Percentiles rank a stretch among this genome's conserved stretches.
phyloP scores from a whole-genome alignment of 2,888 invertebrate species.

The Adelphocoris suturalis region DNA sequence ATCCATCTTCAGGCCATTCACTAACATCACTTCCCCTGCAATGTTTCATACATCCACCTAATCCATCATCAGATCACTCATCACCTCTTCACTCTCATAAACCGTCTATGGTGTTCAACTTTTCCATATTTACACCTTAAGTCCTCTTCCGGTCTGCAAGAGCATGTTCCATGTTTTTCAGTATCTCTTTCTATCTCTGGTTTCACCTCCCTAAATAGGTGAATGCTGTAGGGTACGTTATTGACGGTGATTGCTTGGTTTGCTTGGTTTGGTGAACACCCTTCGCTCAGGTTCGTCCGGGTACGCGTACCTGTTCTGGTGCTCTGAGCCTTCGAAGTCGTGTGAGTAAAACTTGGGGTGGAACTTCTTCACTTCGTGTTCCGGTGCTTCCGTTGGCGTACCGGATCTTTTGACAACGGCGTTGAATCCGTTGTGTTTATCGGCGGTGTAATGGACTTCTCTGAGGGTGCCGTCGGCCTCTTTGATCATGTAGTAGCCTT shows the following conservation, averaged over 20 bases:
- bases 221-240: not conserved
- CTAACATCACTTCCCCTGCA: too few relatives aligned
- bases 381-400: slow-evolving; percentile 49
- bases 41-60: too few relatives aligned
- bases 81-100: too few relatives aligned
- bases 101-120: too few relatives aligned
- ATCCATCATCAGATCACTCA: too few relatives aligned
- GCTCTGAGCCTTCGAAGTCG: not conserved
- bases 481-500: slow-evolving; percentile 79
- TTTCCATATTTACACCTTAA: too few relatives aligned
- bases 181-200: too few relatives aligned
- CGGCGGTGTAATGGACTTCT: slow-evolving; percentile 45
- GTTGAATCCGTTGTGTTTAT: slow-evolving; percentile 15
- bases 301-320: slow-evolving; percentile 10
- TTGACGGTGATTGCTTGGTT: not conserved
- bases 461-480: slow-evolving; percentile 76
- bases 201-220: too few relatives aligned
- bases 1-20: too few relatives aligned
- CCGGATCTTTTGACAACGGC: slow-evolving; percentile 76
- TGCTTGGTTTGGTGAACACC: not conserved
- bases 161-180: too few relatives aligned
- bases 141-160: too few relatives aligned
- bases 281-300: slow-evolving; percentile 7
- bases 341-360: slow-evolving; percentile 36
- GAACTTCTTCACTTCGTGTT: slow-evolving; percentile 52